Conservation (phyloP, 2,888 invertebrate genomes). For the Didymodactylos carnosus region DNA sequence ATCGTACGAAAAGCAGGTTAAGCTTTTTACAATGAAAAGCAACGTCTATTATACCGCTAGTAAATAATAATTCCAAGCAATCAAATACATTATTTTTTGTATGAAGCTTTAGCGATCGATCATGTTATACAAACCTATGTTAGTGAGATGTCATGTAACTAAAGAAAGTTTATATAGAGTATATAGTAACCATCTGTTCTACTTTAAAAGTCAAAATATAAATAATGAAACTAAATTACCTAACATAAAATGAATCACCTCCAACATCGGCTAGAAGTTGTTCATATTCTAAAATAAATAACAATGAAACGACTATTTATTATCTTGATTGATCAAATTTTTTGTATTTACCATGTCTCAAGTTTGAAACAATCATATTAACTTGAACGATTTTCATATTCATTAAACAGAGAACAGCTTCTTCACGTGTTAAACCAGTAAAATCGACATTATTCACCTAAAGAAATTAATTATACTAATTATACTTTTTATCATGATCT, state of each 20-base stretch:
- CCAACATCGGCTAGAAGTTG: slow-evolving; percentile 2
- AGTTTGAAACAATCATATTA: slow-evolving; percentile 77
- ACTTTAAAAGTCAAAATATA: not conserved
- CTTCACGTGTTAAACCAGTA: slow-evolving; percentile 84
- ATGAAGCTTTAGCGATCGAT: too few species aligned
- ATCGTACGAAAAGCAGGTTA: too few species aligned
- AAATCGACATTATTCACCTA: slow-evolving; percentile 76
- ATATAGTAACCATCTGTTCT: too few species aligned
- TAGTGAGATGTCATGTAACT: too few species aligned
- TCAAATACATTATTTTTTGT: too few species aligned
- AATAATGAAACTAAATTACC: slow-evolving; percentile 34
- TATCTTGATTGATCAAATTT: not conserved
- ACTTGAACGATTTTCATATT: slow-evolving; percentile 71
- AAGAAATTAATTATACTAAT: slow-evolving; percentile 35
- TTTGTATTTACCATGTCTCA: slow-evolving; percentile 34
- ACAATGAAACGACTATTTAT: too few species aligned
- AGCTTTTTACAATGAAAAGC: too few species aligned
- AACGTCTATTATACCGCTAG: too few species aligned
- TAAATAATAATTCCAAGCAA: too few species aligned
- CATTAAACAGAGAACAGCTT: slow-evolving; percentile 65
- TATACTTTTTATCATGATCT: not conserved
- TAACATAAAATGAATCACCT: slow-evolving; percentile 15
- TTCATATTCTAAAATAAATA: slow-evolving; percentile 2
- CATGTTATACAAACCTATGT: too few species aligned
- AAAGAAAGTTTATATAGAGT: too few species aligned